phyloP scores from a whole-genome alignment of 2,113 vertebrate genomes.

The Pelodiscus sinensis region DNA sequence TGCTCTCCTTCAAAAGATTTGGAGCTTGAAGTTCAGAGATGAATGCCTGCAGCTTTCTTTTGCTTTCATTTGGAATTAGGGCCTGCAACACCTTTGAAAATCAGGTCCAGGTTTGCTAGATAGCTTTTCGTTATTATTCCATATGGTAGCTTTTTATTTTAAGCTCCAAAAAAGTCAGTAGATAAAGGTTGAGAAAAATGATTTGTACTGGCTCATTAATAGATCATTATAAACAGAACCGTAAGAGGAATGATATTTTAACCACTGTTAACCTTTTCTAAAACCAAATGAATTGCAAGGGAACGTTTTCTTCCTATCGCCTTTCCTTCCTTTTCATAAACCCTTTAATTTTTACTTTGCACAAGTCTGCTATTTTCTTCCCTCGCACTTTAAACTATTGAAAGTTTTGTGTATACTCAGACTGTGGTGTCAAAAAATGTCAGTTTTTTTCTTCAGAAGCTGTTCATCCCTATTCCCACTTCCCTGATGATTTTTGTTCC shows the following conservation, averaged over 20 bases:
- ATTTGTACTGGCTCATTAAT: not conserved
- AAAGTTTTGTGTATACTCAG: not conserved
- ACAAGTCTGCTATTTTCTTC: not conserved
- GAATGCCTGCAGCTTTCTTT: not conserved
- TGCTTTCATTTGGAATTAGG: fast-evolving
- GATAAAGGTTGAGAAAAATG: not conserved
- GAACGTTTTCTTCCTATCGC: not conserved
- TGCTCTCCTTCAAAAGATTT: fast-evolving
- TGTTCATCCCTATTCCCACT: not conserved
- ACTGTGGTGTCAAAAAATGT: not conserved
- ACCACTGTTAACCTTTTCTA: slow-evolving; percentile 21
- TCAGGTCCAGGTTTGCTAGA: not conserved
- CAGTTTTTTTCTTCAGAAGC: not conserved
- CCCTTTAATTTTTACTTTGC: not conserved
- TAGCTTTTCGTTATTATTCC: not conserved
- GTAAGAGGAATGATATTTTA: not conserved
- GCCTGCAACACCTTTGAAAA: not conserved
- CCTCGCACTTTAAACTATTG: not conserved
- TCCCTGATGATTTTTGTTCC: not conserved
- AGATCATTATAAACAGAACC: not conserved
- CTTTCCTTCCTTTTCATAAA: not conserved
- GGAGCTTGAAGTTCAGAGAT: not conserved
- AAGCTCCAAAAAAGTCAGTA: slow-evolving; percentile 34
- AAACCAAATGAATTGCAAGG: slow-evolving; percentile 1
- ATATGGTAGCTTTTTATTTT: not conserved